Evolutionary conservation across 2,888 invertebrate genomes (phyloP), one percentile per base, ranked within the genome.

Genomic region (Tetropium fuscum): DNA sequence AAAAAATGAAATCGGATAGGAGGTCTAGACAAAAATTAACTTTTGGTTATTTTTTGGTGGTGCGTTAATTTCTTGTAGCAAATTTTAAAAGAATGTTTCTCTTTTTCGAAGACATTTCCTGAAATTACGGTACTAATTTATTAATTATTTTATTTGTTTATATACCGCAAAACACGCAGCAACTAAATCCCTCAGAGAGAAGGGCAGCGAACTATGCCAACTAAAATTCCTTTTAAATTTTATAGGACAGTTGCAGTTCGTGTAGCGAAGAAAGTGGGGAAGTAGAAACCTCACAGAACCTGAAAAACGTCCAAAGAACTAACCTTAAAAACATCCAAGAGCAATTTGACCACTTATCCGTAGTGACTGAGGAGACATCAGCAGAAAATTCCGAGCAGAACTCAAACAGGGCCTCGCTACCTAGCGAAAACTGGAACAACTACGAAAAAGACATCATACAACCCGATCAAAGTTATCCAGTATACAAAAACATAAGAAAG

Each of bases 331-430:
- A 83, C 78, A 71, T 85, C 72, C 72, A 81, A 73, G 82, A 87
- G 70, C 84, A 86, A 77, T 92, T 91, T 80, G 90, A 92, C 80
- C 90, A 91, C 77, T 84, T 92, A 43, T 90, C 90, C 58, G 88
- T 92, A 16, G 92, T 92, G 38, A 90, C 90, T 3, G 92, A 92
- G 76, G 92, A 92, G 73, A 88, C 85, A 13, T 80, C 80, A 2
- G 76, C 78, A 19, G 82, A 82, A 63, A 82, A 81, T 58, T 81
- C 81, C 6, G 81, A 81, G 34, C 75, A 74, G 58, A 79, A 74
- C 58, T 79, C 79, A 5, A 70, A 70, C 51, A 58, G 69, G 5
- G 62, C 57, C 0, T 74, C 76, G 1, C 40, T 70, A 8, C 70
- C 69, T 32, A 70, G 74, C 53, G 77, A 78, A 10, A 63, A 67